Evolutionary conservation across 2,888 invertebrate species (phyloP).

Genomic region (Drosophila macrospina): DNA sequence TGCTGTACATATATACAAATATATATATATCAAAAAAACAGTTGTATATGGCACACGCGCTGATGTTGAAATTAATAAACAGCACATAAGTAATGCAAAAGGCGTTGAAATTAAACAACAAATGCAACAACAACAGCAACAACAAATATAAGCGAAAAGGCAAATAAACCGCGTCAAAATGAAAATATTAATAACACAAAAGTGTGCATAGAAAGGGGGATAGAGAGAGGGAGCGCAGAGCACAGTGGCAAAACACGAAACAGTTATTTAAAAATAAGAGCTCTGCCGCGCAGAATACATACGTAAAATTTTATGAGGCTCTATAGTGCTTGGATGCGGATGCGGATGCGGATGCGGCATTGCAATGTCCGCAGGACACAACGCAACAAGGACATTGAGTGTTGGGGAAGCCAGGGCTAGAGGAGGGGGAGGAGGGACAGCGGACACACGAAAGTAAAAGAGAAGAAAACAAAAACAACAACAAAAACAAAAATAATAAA

Average conservation of each 20-base stretch:
- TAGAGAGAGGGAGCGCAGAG: not conserved
- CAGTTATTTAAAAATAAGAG: slow-evolving; percentile 75
- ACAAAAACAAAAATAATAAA: slow-evolving; percentile 10
- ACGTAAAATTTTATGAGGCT: slow-evolving; percentile 74
- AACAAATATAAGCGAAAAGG: slow-evolving; percentile 18
- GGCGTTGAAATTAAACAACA: slow-evolving; percentile 34
- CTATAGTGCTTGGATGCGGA: slow-evolving; percentile 65
- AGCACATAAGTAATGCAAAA: slow-evolving; percentile 51
- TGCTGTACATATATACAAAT: too few species aligned
- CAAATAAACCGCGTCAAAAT: slow-evolving; percentile 69
- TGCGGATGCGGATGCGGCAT: slow-evolving; percentile 43
- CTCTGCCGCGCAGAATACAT: slow-evolving; percentile 40
- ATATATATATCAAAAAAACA: slow-evolving; percentile 24
- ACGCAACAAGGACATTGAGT: slow-evolving; percentile 2
- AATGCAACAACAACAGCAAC: slow-evolving; percentile 7
- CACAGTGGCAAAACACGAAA: slow-evolving; percentile 55
- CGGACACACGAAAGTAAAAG: too few species aligned
- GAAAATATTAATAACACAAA: slow-evolving; percentile 74
- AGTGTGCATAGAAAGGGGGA: not conserved
- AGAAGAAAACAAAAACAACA: slow-evolving; percentile 4
- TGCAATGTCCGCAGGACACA: slow-evolving; percentile 46
- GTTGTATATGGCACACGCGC: slow-evolving; percentile 31
- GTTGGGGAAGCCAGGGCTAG: not conserved
- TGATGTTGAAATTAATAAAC: slow-evolving; percentile 55
- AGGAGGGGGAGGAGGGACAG: too few species aligned